Conservation (phyloP, 2,888 invertebrate genomes). For the Papilio elwesi region DNA sequence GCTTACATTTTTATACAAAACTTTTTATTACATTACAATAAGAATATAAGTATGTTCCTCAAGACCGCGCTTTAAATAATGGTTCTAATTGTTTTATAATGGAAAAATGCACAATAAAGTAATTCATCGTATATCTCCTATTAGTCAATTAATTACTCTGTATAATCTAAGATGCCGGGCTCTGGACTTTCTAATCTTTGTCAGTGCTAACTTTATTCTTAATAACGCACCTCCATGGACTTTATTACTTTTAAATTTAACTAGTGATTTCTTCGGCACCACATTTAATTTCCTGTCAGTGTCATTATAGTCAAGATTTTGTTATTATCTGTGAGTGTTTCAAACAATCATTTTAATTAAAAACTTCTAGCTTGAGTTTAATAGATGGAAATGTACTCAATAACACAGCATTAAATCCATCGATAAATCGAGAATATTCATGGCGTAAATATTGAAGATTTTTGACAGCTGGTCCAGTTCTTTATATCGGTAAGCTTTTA, state of each 20-base stretch:
- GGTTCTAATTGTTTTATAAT: constrained; percentile 34
- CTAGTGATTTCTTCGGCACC: not conserved
- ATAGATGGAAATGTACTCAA: not conserved
- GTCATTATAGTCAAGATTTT: not conserved
- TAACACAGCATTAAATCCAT: not conserved
- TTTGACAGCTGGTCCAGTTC: not conserved
- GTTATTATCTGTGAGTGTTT: not conserved
- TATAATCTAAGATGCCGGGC: constrained; percentile 47
- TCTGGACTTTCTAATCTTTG: constrained; percentile 56
- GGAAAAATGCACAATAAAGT: not conserved
- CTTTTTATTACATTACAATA: too few species aligned
- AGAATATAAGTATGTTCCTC: too few species aligned
- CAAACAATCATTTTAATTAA: constrained; percentile 4
- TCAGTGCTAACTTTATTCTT: constrained; percentile 44
- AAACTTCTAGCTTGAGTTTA: not conserved
- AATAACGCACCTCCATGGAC: constrained; percentile 21
- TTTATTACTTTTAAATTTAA: constrained; percentile 43
- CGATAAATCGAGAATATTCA: not conserved
- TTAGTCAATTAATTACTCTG: constrained; percentile 46
- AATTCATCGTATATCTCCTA: not conserved
- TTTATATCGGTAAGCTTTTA: not conserved
- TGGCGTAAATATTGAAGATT: not conserved
- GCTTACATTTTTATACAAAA: too few species aligned
- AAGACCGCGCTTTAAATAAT: too few species aligned
- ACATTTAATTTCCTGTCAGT: constrained; percentile 22